Percentiles rank a stretch among this genome's conserved stretches.
Evolutionary conservation across 2,113 vertebrate species (phyloP).

Genomic region (Peromyscus polionotus): DNA sequence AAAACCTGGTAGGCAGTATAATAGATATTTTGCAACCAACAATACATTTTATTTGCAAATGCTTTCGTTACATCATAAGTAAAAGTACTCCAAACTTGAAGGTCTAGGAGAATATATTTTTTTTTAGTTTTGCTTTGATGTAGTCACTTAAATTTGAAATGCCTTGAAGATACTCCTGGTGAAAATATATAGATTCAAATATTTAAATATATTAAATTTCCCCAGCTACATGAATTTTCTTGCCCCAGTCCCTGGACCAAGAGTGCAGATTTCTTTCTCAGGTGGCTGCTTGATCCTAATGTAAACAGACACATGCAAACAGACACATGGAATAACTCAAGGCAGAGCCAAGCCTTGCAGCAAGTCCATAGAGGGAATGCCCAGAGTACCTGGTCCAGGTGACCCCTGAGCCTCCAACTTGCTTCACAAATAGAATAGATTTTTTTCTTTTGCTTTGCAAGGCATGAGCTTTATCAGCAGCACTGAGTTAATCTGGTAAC

Average conservation of each 20-base stretch:
- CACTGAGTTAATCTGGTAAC: neutral
- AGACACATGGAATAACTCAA: rapidly evolving
- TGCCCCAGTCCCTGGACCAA: neutral
- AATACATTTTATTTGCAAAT: neutral
- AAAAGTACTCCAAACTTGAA: conserved; percentile 17
- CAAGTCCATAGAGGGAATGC: too few relatives aligned
- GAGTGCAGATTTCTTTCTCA: neutral
- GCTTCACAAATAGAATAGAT: neutral
- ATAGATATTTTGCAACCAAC: neutral
- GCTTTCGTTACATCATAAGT: neutral
- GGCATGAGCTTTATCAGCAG: neutral
- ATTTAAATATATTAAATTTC: neutral
- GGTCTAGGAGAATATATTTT: neutral
- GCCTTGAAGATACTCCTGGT: neutral
- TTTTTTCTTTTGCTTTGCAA: neutral
- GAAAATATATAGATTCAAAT: neutral
- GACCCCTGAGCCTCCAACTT: neutral
- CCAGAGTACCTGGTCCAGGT: neutral
- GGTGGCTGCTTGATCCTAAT: neutral
- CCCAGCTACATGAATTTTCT: neutral
- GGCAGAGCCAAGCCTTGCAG: neutral
- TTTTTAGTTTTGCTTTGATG: neutral
- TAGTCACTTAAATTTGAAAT: neutral
- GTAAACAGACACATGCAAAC: neutral
- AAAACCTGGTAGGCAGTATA: neutral